Evolutionary conservation across 2,888 invertebrate species (phyloP), one percentile per base, ranked within the genome.

Genomic region (Aelia acuminata): DNA sequence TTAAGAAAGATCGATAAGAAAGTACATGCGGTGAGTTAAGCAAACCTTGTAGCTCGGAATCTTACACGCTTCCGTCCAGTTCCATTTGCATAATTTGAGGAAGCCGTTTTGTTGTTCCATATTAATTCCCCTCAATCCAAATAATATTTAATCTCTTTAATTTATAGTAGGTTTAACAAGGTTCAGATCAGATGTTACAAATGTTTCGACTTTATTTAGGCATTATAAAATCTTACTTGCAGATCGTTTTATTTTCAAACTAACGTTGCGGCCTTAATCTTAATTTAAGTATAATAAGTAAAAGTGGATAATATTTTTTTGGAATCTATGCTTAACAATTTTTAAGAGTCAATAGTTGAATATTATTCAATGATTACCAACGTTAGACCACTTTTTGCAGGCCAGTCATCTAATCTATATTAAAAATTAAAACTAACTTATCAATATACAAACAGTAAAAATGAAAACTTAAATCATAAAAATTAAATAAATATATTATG

Each of bases 51-150:
- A 31, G 31, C 31, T 13, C 63, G 63, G 18, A 26, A 63, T 63
- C 63, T 63, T 63, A 63, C 63, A 63, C 18, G 63, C 63, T 63
- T 63, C 63, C 63, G 63, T 31, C 63, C 31, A 18, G 5, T 63
- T 31, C 5, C 18, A 63, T 63, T 63, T 5, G 63, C 63, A 63
- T 63, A 63, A 63, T 63, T 63, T 63, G 31, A 63, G 63, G 63
- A 63, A 63, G 31, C 5, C 63, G 26, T 63, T 63, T 31, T 63
- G 26, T 63, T 31, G 31, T 63, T 63, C 63, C 5, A 31, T 31
- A 63, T 63, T 18, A 31, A 63, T 63, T 63, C 63, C 31, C 3
- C 63, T 15, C 15, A 35, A 63, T 63, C 1, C 13, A 63, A 63
- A 63, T 10, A 63, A 63, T 31, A 63, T 31, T 63, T 31, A 31